Base-by-base conservation (phyloP, 2,113 vertebrate species). In the Vanacampus margaritifer region DNA sequence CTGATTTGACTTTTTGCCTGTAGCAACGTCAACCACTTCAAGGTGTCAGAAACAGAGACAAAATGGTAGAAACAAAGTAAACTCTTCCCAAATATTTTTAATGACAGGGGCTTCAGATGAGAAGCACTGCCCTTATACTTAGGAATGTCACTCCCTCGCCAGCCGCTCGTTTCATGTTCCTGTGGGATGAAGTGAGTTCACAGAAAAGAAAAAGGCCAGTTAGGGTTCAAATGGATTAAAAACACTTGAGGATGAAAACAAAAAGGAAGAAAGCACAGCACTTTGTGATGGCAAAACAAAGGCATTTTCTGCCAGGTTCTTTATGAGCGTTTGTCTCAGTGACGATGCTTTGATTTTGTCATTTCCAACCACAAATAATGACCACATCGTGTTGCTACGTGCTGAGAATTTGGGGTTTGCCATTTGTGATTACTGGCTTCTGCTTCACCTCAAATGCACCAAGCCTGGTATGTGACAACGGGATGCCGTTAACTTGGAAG, bases 151-250 rank as follows among this genome's bases (percentile, higher is more conserved):
- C 78, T 74, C 69, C 76, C 78, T 84, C 73, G 71, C 73, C 82
- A 81, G 76, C 82, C 86, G 75, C 81, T 78, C 79, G 79, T 80
- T 86, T 89, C 86, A 87, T 87, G 80, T 89, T 78, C 78, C 37
- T 69, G 71, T 75, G 80, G 73, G 82, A 83, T 84, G 81, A 85
- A 86, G 76, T 83, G 78, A 83, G 81, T 87, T 87, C 84, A 84
- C 76, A 79, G 86, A 69, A 83, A 82, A 84, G 74, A 84, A 61
- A 56, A 79, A 84, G 90, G 87, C 90, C 90, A 92, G 91, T 91
- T 92, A 91, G 85, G 83, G 86, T 77, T 72, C 83, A 83, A 68
- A 82, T 62, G 84, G 90, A 89, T 91, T 89, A 89, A 90, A 89
- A 88, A 86, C 79, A 86, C 80, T 72, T 48, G 73, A 21, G 13